Evolutionary conservation across 2,797 vertebrate genomes (phyloP).

Genomic region (Eidolon dupreanum): DNA sequence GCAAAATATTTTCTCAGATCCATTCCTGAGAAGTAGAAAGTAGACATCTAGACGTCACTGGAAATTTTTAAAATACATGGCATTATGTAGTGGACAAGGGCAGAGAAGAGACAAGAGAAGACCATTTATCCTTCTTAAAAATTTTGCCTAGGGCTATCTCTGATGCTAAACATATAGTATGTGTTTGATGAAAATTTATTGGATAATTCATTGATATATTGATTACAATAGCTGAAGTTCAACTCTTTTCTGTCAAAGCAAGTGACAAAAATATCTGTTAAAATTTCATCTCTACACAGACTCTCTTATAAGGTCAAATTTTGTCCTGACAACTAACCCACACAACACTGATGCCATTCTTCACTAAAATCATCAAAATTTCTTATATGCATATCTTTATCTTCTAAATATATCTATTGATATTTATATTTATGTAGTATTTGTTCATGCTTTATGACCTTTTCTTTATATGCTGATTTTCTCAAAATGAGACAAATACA

Average conservation of each 20-base stretch:
- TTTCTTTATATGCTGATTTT: not conserved
- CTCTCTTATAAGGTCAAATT: not conserved
- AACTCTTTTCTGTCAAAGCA: conserved; percentile 44
- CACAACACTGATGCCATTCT: not conserved
- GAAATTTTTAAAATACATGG: not conserved
- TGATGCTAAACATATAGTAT: not conserved
- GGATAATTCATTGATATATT: not conserved
- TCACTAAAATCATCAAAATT: not conserved
- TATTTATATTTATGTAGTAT: not conserved
- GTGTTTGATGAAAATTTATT: conserved; percentile 37
- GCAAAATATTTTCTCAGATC: not conserved
- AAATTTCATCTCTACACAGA: not conserved
- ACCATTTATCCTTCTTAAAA: conserved; percentile 13
- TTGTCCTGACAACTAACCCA: not conserved
- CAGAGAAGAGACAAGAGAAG: not conserved
- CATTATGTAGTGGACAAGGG: not conserved
- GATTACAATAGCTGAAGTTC: conserved; percentile 45
- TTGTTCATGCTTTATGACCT: not conserved
- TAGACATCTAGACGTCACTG: not conserved
- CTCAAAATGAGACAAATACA: not conserved
- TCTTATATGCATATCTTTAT: not conserved
- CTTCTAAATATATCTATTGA: not conserved
- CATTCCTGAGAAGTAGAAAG: not conserved
- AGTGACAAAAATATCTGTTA: conserved; percentile 32
- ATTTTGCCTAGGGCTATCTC: not conserved